Percentiles rank a stretch among this genome's conserved stretches.
phyloP scores from a whole-genome alignment of 2,797 vertebrate species.

The Acanthis flammea region DNA sequence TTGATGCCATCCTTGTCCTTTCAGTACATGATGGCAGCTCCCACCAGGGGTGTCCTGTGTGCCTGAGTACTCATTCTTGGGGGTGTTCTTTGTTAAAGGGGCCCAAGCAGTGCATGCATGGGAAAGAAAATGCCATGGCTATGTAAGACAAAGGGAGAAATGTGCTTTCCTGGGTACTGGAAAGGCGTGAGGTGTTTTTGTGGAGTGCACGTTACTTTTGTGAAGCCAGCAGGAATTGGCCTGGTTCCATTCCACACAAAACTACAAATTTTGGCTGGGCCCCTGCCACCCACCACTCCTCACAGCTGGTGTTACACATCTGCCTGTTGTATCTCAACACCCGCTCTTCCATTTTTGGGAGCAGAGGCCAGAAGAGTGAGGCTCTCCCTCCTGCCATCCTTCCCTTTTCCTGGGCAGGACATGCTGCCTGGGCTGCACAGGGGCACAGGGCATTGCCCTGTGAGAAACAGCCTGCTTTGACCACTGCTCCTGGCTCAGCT shows the following conservation, averaged over 20 bases:
- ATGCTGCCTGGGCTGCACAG: rapidly evolving
- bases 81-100: not conserved
- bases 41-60: not conserved
- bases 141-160: not conserved
- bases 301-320: not conserved
- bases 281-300: not conserved
- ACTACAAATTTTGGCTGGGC: not conserved
- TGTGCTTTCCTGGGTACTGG: not conserved
- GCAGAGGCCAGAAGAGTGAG: not conserved
- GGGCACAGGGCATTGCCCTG: rapidly evolving
- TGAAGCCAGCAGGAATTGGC: rapidly evolving
- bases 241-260: not conserved
- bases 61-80: not conserved
- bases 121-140: not conserved
- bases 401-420: not conserved
- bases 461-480: not conserved
- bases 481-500: not conserved
- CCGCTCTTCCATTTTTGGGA: not conserved
- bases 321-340: rapidly evolving
- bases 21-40: rapidly evolving
- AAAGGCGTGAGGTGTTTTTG: not conserved
- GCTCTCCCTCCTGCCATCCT: not conserved
- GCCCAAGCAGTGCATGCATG: rapidly evolving
- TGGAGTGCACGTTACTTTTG: not conserved
- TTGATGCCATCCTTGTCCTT: not conserved